These are phyloP conservation scores for Hyposoter didymator DNA, from an alignment of 2,888 invertebrate genomes.

Conservation along the genomic window DNA sequence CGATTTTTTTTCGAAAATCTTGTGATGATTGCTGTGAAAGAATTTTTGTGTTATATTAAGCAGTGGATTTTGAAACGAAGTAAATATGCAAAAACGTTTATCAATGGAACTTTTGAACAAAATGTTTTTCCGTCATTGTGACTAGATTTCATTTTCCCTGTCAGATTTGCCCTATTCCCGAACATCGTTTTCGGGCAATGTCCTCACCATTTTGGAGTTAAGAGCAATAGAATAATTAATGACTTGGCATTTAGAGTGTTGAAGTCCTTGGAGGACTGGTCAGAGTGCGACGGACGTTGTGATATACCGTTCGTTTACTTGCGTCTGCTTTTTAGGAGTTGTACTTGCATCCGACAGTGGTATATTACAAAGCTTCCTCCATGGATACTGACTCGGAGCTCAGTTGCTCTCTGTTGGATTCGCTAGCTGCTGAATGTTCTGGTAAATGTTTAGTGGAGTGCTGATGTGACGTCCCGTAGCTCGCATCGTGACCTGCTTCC, in stretches of 20 bases:
- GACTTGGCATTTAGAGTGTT: constrained; percentile 37
- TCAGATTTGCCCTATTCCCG: background rate
- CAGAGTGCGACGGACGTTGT: constrained; percentile 54
- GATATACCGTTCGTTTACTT: constrained; percentile 73
- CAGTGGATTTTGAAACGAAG: background rate
- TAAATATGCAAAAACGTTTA: background rate
- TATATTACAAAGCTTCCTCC: constrained; percentile 58
- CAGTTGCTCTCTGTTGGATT: constrained; percentile 18
- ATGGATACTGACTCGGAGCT: constrained; percentile 38
- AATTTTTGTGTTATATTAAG: background rate
- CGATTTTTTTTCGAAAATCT: background rate
- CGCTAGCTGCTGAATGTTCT: constrained; percentile 51
- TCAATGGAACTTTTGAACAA: background rate
- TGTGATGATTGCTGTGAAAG: no score
- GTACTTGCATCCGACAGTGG: constrained; percentile 49
- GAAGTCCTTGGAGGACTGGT: constrained; percentile 47
- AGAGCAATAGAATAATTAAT: constrained; percentile 50
- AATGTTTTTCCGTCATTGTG: background rate
- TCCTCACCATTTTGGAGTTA: constrained; percentile 1
- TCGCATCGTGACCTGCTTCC: constrained; percentile 78
- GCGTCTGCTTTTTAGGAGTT: constrained; percentile 75
- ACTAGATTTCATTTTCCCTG: background rate
- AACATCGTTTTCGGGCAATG: background rate
- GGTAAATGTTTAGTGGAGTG: constrained; percentile 64
- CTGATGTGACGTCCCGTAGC: constrained; percentile 77